phyloP scores from a whole-genome alignment of 2,113 vertebrate genomes.

The Porphyrio hochstetteri region DNA sequence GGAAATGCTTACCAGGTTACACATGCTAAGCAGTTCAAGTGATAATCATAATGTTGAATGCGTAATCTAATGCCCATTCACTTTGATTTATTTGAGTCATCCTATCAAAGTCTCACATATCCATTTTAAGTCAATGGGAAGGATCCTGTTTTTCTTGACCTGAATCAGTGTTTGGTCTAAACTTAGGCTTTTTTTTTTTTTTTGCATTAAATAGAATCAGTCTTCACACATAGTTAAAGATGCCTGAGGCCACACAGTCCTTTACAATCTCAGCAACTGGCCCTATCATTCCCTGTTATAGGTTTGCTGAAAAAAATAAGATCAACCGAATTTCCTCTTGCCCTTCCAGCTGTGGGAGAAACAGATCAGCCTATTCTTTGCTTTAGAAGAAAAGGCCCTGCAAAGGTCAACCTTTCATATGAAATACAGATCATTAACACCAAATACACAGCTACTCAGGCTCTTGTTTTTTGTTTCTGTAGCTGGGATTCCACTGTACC shows the following conservation, averaged over 20 bases:
- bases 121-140: neutral
- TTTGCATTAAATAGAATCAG: neutral
- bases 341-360: conserved; percentile 4
- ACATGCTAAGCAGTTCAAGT: neutral
- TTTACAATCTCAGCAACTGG: neutral
- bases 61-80: neutral
- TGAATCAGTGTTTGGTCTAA: neutral
- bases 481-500: neutral
- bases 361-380: neutral
- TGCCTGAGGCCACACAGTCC: neutral
- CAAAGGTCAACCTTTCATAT: neutral
- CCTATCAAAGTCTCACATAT: accelerated
- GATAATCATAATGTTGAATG: neutral
- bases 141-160: neutral
- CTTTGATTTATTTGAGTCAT: neutral
- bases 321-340: neutral
- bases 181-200: neutral
- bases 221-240: neutral
- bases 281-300: neutral
- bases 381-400: neutral
- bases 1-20: neutral
- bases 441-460: neutral
- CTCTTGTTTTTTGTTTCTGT: neutral
- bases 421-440: neutral
- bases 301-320: neutral